phyloP scores from a whole-genome alignment of 2,888 invertebrate species.

The Thera obeliscata region DNA sequence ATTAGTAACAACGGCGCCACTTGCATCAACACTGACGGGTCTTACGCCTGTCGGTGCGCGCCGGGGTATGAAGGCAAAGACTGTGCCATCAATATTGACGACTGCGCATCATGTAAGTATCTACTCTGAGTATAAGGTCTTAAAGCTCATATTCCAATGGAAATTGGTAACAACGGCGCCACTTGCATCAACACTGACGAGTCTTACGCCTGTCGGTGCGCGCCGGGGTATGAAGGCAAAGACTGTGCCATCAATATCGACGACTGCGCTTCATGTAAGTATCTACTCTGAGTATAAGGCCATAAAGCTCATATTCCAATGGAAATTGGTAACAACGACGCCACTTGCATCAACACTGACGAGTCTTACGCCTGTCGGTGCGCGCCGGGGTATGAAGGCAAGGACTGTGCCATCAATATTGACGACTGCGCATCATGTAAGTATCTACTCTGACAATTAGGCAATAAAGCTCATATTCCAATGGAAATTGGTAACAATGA shows the following conservation, averaged over 20 bases:
- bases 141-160: too few species aligned
- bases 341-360: constrained; percentile 94
- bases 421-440: constrained; percentile 95
- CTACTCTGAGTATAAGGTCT: background rate
- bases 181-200: constrained; percentile 95
- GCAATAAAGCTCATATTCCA: too few species aligned
- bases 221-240: constrained; percentile 94
- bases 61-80: constrained; percentile 96
- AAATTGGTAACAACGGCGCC: constrained; percentile 89
- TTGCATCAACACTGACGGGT: constrained; percentile 94
- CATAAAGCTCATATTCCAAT: too few species aligned
- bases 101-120: constrained; percentile 93
- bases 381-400: constrained; percentile 95
- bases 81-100: constrained; percentile 96
- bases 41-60: constrained; percentile 94
- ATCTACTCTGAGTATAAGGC: background rate
- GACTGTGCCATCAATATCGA: constrained; percentile 97
- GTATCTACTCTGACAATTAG: constrained; percentile 55
- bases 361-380: constrained; percentile 95
- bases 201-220: constrained; percentile 94
- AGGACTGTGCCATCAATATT: constrained; percentile 95
- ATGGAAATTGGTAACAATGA: constrained; percentile 85
- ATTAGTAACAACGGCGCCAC: constrained; percentile 91
- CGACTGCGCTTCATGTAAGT: constrained; percentile 94
- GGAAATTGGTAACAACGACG: constrained; percentile 87